These are phyloP conservation scores for Trypoxylon attenuatum DNA, from an alignment of 2,888 invertebrate genomes.

Conservation along the genomic window DNA sequence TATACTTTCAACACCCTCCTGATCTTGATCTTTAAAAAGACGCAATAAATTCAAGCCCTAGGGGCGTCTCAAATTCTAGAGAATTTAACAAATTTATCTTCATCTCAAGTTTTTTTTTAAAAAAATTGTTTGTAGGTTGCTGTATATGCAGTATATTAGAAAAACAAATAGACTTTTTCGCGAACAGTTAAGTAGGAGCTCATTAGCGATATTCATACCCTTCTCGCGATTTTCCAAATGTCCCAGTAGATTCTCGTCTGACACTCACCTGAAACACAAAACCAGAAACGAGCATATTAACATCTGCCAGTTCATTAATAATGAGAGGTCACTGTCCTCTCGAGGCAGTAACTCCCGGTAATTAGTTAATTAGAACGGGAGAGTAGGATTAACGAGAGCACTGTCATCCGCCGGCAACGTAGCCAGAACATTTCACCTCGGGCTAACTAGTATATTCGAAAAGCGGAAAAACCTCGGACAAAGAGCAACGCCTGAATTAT, in stretches of 20 bases:
- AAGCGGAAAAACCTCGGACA: no score
- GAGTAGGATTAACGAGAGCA: slow-evolving; percentile 20
- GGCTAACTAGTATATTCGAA: no score
- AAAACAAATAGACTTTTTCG: no score
- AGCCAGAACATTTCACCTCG: neutral
- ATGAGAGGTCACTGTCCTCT: slow-evolving; percentile 19
- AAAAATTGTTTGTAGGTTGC: no score
- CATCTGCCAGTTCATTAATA: slow-evolving; percentile 29
- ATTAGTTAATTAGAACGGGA: slow-evolving; percentile 59
- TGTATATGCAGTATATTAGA: no score
- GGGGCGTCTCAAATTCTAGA: no score
- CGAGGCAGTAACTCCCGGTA: slow-evolving; percentile 35
- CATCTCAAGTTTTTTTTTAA: no score
- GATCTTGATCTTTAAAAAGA: neutral
- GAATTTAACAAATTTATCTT: no score
- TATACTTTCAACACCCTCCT: neutral
- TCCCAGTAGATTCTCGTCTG: neutral
- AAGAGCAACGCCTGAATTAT: no score
- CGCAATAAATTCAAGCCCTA: neutral
- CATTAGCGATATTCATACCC: neutral
- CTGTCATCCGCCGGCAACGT: slow-evolving; percentile 7
- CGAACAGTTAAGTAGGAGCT: no score
- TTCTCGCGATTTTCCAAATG: neutral
- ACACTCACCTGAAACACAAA: slow-evolving; percentile 64
- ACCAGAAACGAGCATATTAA: slow-evolving; percentile 27